A percentile compares a stretch with the other conserved stretches of the same genome.
Evolutionary conservation across 2,888 invertebrate genomes (phyloP).

Genomic region (Nasonovia ribisnigri): DNA sequence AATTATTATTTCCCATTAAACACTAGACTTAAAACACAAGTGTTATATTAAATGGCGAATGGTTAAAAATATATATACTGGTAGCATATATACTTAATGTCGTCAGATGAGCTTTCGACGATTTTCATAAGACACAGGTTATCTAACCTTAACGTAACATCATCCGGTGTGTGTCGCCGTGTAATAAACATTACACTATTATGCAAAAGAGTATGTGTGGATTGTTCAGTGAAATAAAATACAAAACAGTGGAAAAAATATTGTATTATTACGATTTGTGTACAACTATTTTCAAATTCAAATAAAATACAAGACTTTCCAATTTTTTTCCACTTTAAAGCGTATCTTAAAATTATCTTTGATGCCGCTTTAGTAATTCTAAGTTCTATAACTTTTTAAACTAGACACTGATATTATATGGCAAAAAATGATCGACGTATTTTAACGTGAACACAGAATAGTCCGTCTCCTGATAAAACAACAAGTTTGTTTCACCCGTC

Average conservation of each 20-base stretch:
- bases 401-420: not conserved
- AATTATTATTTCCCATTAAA: not conserved
- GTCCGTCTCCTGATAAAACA: not conserved
- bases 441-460: not conserved
- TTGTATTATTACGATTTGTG: constrained; percentile 17
- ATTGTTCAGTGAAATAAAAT: not conserved
- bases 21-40: not conserved
- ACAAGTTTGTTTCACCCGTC: not conserved
- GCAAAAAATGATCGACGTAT: not conserved
- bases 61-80: not conserved
- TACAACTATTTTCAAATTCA: constrained; percentile 20
- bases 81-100: not conserved
- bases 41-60: constrained; percentile 8
- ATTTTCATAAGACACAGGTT: not conserved
- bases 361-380: not conserved
- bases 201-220: not conserved
- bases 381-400: not conserved
- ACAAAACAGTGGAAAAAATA: not conserved
- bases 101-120: not conserved
- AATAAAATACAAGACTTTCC: constrained; percentile 36
- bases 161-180: not conserved
- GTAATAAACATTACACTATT: constrained; percentile 13
- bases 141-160: constrained; percentile 4
- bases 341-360: not conserved
- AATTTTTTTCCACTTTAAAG: not conserved